Conservation (phyloP, 2,113 vertebrate genomes). For the Festucalex cinctus region DNA sequence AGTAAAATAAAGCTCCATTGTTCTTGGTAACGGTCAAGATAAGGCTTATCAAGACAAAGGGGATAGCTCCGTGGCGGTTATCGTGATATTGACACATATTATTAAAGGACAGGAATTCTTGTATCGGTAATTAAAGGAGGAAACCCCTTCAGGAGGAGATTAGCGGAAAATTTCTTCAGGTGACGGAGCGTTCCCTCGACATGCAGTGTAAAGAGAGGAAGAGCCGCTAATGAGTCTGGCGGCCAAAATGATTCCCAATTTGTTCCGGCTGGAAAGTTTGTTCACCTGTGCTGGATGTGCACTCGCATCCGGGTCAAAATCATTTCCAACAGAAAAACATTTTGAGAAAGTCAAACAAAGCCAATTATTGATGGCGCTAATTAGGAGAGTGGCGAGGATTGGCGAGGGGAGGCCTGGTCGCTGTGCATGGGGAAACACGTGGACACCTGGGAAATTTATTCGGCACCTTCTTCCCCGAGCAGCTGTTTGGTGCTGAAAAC, state of each 20-base stretch:
- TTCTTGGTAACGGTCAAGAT: slow-evolving; percentile 34
- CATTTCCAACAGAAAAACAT: not conserved
- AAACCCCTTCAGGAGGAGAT: slow-evolving; percentile 25
- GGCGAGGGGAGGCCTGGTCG: slow-evolving; percentile 14
- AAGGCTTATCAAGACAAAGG: slow-evolving; percentile 40
- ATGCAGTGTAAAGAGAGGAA: slow-evolving; percentile 14
- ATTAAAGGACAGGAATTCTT: slow-evolving; percentile 25
- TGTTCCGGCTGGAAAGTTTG: not conserved
- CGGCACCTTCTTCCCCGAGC: slow-evolving; percentile 34
- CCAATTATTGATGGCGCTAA: slow-evolving; percentile 1
- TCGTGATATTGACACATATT: slow-evolving; percentile 23
- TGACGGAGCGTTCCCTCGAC: slow-evolving; percentile 14
- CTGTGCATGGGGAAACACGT: slow-evolving; percentile 35
- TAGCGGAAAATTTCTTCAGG: slow-evolving; percentile 23
- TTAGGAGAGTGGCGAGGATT: not conserved
- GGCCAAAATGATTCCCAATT: not conserved
- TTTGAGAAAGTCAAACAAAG: slow-evolving; percentile 8
- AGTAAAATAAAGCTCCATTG: slow-evolving; percentile 22
- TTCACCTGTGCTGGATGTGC: not conserved
- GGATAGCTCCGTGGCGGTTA: slow-evolving; percentile 36
- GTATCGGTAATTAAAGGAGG: slow-evolving; percentile 30
- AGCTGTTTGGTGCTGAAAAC: slow-evolving; percentile 43
- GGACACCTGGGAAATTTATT: slow-evolving; percentile 60
- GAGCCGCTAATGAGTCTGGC: slow-evolving; percentile 5
- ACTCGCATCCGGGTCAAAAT: not conserved